These are phyloP conservation scores for Idris sp. DNA, from an alignment of 1,140 invertebrate species.

Conservation along the genomic window DNA sequence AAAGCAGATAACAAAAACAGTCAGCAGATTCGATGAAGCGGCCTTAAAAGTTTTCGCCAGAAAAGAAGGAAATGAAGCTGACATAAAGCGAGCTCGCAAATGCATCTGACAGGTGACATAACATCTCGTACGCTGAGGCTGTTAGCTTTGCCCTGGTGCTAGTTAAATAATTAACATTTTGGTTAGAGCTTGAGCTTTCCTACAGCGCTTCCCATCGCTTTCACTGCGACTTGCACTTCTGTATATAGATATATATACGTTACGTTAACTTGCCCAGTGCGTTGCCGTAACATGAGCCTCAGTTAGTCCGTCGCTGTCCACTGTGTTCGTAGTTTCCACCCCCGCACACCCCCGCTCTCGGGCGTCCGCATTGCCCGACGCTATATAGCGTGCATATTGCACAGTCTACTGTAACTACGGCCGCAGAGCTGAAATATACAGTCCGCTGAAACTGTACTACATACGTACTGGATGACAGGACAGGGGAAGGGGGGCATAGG, in stretches of 20 bases:
- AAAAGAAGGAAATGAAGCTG: no score
- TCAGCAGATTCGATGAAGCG: no score
- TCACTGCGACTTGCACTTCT: constrained; percentile 51
- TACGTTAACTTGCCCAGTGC: constrained; percentile 66
- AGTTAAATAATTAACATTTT: constrained; percentile 77
- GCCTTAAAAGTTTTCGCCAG: no score
- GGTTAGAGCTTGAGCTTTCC: constrained; percentile 70
- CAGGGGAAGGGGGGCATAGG: constrained; percentile 26
- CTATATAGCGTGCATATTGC: constrained; percentile 72
- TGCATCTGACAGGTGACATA: constrained; percentile 11
- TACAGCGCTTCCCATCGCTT: constrained; percentile 39
- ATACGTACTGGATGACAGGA: constrained; percentile 54
- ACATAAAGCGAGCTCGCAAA: constrained; percentile 7
- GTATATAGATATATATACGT: constrained; percentile 68
- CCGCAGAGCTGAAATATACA: constrained; percentile 74
- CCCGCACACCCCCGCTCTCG: constrained; percentile 11
- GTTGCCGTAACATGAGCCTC: constrained; percentile 71
- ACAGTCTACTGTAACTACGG: constrained; percentile 72
- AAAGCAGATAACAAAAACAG: no score
- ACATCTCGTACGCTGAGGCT: constrained; percentile 66
- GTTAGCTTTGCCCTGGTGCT: constrained; percentile 71
- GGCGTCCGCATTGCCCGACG: constrained; percentile 34
- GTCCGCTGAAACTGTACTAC: constrained; percentile 65
- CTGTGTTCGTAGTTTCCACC: constrained; percentile 63
- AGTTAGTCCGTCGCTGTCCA: constrained; percentile 72